Percentiles rank a stretch among this genome's conserved stretches.
phyloP scores from a whole-genome alignment of 2,113 vertebrate genomes.

The Leiothrix lutea region DNA sequence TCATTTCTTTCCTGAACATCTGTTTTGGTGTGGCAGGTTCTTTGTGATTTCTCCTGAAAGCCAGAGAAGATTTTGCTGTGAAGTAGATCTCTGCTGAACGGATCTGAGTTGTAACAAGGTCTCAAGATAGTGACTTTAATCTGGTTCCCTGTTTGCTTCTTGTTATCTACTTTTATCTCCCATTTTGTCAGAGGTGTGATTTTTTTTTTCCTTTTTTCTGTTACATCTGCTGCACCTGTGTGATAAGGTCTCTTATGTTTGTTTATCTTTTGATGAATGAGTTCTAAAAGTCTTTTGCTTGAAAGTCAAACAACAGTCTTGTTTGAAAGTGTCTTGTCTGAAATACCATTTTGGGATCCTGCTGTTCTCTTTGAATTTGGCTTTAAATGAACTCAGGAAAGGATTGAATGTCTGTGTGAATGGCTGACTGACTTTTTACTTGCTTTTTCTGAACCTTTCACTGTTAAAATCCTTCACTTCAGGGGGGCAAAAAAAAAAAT shows the following conservation, averaged over 20 bases:
- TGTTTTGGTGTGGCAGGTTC: background rate
- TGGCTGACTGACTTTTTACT: background rate
- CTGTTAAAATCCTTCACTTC: background rate
- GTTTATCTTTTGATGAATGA: slow-evolving; percentile 49
- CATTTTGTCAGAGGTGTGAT: slow-evolving; percentile 7
- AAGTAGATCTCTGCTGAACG: background rate
- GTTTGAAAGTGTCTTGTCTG: slow-evolving; percentile 28
- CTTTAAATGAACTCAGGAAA: background rate
- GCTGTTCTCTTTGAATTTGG: background rate
- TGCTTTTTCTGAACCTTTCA: background rate
- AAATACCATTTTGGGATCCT: background rate
- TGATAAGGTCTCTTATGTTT: slow-evolving; percentile 35
- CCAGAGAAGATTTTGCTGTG: background rate
- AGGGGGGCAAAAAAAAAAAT: accelerated
- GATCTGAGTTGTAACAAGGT: background rate
- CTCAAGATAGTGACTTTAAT: slow-evolving; percentile 28
- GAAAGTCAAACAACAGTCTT: slow-evolving; percentile 15
- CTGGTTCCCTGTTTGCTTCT: background rate
- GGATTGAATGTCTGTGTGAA: background rate
- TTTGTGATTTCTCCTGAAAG: background rate
- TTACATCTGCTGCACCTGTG: background rate
- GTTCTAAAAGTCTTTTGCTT: slow-evolving; percentile 28
- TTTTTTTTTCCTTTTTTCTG: background rate
- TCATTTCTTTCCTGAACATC: background rate
- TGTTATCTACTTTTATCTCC: slow-evolving; percentile 5